Evolutionary conservation across 2,113 vertebrate genomes (phyloP).

Genomic region (Crypturellus undulatus): DNA sequence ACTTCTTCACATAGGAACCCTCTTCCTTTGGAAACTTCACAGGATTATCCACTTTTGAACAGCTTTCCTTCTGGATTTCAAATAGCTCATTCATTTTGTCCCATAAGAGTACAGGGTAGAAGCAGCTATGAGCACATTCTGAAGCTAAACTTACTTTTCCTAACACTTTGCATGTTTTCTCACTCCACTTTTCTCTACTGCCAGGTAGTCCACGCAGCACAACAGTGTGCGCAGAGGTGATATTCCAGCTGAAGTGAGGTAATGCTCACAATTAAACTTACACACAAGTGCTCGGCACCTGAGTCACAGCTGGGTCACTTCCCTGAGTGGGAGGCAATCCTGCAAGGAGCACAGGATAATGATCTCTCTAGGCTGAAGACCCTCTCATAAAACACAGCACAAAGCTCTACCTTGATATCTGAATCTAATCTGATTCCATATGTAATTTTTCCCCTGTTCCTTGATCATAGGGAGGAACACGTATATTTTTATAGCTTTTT

Average conservation of each 20-base stretch:
- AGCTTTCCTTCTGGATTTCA: neutral
- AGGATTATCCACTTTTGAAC: neutral
- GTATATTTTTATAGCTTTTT: neutral
- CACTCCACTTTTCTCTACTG: neutral
- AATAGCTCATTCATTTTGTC: neutral
- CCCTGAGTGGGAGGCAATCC: slow-evolving; percentile 55
- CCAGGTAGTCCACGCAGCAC: slow-evolving; percentile 51
- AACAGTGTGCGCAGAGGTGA: slow-evolving; percentile 50
- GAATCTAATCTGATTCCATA: slow-evolving; percentile 45
- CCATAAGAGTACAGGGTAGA: neutral
- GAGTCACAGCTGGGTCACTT: slow-evolving; percentile 63
- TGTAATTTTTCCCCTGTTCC: neutral
- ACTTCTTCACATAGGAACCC: neutral
- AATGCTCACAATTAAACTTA: slow-evolving; percentile 67
- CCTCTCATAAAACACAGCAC: slow-evolving; percentile 37
- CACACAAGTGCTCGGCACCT: slow-evolving; percentile 43
- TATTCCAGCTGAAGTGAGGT: slow-evolving; percentile 51
- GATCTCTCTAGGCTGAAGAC: slow-evolving; percentile 38
- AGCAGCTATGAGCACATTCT: neutral
- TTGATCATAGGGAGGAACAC: neutral
- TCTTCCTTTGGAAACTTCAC: neutral
- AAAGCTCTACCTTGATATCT: slow-evolving; percentile 36
- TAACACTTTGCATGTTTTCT: neutral
- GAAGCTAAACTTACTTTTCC: neutral
- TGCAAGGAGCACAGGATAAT: slow-evolving; percentile 54